A percentile compares a stretch with the other conserved stretches of the same genome.
These are phyloP conservation scores for Corythoichthys intestinalis DNA, from an alignment of 2,113 vertebrate genomes.

Conservation along the genomic window DNA sequence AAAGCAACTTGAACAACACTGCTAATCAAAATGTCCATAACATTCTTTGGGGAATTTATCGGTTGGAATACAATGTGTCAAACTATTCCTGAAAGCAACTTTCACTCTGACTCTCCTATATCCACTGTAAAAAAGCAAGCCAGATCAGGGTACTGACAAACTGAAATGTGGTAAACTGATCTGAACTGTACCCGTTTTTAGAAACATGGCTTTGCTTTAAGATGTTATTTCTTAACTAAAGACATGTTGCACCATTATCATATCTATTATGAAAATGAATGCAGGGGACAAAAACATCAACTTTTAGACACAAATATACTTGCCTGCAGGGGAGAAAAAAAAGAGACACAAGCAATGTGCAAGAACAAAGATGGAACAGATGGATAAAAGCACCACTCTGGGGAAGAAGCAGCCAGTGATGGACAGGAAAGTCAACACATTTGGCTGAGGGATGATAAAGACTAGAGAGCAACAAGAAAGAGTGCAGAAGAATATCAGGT, in stretches of 20 bases:
- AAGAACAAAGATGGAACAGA: constrained; percentile 32
- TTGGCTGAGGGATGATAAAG: constrained; percentile 28
- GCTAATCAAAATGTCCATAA: too few relatives aligned
- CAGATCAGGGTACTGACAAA: not conserved
- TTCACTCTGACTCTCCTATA: too few relatives aligned
- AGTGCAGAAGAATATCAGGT: not conserved
- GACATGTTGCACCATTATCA: not conserved
- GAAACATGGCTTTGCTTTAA: not conserved
- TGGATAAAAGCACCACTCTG: constrained; percentile 36
- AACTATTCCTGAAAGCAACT: too few relatives aligned
- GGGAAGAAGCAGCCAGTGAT: constrained; percentile 36
- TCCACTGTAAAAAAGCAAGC: not conserved
- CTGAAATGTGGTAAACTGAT: not conserved
- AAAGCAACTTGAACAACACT: too few relatives aligned
- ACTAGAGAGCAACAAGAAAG: constrained; percentile 6
- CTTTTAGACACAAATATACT: not conserved
- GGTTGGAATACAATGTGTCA: too few relatives aligned
- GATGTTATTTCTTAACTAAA: too few relatives aligned
- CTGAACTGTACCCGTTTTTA: not conserved
- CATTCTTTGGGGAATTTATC: too few relatives aligned
- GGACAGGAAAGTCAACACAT: constrained; percentile 35
- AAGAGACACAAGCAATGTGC: constrained; percentile 12
- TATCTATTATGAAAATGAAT: not conserved
- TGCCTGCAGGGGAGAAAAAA: not conserved
- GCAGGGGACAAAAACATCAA: not conserved